Base-by-base conservation (phyloP, 2,888 invertebrate genomes). In the Lymantria monacha region DNA sequence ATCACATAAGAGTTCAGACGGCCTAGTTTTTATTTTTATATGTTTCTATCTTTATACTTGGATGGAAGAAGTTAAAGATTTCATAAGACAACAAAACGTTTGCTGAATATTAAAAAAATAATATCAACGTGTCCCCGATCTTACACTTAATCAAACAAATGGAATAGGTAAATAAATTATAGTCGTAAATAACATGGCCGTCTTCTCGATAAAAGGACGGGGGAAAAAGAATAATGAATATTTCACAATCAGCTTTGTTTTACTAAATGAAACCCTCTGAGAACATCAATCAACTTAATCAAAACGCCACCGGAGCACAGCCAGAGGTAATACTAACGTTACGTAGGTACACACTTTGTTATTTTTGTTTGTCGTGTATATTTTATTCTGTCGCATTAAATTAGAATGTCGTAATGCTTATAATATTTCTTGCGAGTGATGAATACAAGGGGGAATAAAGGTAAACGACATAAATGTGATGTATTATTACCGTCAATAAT, bases 281-380 rank as follows among this genome's bases (percentile, higher is more conserved):
- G 50, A 68, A 63, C 74, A 77, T 78, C 75, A 72, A 77, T 78
- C 77, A 76, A 63, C 62, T 63, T 71, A 68, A 75, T 70, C 70
- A 72, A 66, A 63, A 66, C 63, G 67, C 59, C 66, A 62, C 60
- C 53, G 59, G 52, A 57, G 60, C 61, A 46, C 57, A 59, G 57
- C 61, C 54, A 52, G 63, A 61, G 57, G 58, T 69, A 74, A 75
- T 74, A 72, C 71, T 59, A 61, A 55, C 22, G 42, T n/a, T n/a
- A n/a, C n/a, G n/a, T n/a, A n/a, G n/a, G n/a, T 15, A 42, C 42
- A 1, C n/a, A n/a, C 13, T 40, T 40, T 53, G 40, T 40, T 13
- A n/a, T 40, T 14, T 38, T n/a, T 33, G 33, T 33, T 33, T 33
- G 11, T 38, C 12, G n/a, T 38, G 12, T 38, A 38, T 38, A 13